phyloP scores from a whole-genome alignment of 2,113 vertebrate genomes.

The Orthonyx spaldingii region DNA sequence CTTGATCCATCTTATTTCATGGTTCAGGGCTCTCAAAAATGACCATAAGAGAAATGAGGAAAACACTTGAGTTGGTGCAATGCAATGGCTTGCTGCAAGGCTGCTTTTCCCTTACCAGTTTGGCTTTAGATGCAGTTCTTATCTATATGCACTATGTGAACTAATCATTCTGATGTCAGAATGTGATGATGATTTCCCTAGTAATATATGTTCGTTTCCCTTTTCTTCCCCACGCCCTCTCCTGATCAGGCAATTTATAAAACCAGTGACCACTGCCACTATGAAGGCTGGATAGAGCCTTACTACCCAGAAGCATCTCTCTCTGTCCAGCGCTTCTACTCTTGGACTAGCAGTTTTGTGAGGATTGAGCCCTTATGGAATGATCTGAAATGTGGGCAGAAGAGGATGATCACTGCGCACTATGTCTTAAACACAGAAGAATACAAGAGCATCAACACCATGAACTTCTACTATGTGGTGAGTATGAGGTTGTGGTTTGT shows the following conservation, averaged over 20 bases:
- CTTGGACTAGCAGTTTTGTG: conserved; percentile 62
- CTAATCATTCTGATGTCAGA: not conserved
- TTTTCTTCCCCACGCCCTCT: not conserved
- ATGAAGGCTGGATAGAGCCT: conserved; percentile 54
- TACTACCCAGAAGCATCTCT: not conserved
- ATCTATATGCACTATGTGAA: not conserved
- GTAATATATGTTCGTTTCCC: not conserved
- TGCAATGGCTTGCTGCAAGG: not conserved
- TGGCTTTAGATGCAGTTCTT: not conserved
- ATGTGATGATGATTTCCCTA: not conserved
- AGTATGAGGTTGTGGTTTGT: not conserved
- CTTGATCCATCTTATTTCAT: not conserved
- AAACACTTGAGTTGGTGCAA: not conserved
- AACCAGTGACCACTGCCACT: conserved; percentile 48
- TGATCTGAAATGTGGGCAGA: conserved; percentile 45
- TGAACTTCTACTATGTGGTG: conserved; percentile 55
- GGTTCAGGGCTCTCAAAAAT: not conserved
- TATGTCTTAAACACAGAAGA: conserved; percentile 47
- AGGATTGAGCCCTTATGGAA: conserved; percentile 34
- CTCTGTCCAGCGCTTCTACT: conserved; percentile 50
- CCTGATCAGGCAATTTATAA: conserved; percentile 45
- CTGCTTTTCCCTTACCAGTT: not conserved
- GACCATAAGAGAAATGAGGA: not conserved
- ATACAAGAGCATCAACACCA: not conserved
- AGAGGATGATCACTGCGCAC: conserved; percentile 9